Base-by-base conservation (phyloP, 2,113 vertebrate species). In the Tympanuchus pallidicinctus region DNA sequence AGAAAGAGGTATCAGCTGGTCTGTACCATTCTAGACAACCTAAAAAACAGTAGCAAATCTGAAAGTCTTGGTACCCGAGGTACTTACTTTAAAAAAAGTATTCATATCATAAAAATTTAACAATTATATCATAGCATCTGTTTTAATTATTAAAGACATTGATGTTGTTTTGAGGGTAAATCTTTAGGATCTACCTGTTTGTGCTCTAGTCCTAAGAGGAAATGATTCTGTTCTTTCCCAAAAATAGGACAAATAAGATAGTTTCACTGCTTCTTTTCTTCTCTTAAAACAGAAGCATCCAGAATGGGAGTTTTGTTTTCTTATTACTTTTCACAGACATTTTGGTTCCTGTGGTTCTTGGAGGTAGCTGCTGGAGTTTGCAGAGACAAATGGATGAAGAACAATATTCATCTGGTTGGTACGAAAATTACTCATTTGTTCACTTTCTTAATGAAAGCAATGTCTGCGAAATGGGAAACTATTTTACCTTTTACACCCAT, bases 401-500 rank as follows among this genome's bases (percentile, higher is more conserved):
- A 13, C 1, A 11, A 54, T 20, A 81, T 65, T 15, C 10, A 30
- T n/a, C 22, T 6, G 13, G 25, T 63, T 50, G 13, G 32, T 4
- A 65, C 6, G 1, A 48, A 1, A 57, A 36, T 59, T 34, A 84
- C 43, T 85, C 69, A 15, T 70, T 91, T 1, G 57, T 61, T 40
- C 15, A 8, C 2, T 1, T 2, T 38, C 16, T 4, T 10, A 11
- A 65, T 13, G 90, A 81, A 64, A 95, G 82, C 60, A 96, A 96
- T 2, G 50, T 75, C 4, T 99, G 99, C 13, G 61, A 98, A 45
- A 98, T 83, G 82, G 52, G 80, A 0, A 7, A 36, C 8, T 66
- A 96, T 25, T 50, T 81, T 4, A 2, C 18, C 2, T 95, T 98
- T 60, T 97, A 96, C 52, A 67, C 85, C 2, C 50, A 92, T 32